phyloP scores from a whole-genome alignment of 2,888 invertebrate species.

The Griposia aprilina region DNA sequence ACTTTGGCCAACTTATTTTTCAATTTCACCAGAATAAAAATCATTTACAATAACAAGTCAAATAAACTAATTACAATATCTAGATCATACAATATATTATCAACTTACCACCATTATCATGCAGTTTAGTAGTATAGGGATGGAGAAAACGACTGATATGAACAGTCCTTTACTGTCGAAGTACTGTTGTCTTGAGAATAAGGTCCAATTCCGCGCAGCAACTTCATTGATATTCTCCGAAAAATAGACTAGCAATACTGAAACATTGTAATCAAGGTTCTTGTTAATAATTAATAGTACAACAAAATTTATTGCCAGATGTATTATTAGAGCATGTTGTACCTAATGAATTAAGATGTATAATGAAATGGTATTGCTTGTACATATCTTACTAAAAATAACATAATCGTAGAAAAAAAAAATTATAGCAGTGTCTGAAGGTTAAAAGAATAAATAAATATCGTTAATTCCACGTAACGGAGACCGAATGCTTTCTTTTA shows the following conservation, averaged over 20 bases:
- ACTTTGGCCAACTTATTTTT: not conserved
- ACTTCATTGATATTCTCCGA: constrained; percentile 97
- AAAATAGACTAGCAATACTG: constrained; percentile 96
- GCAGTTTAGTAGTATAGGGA: constrained; percentile 97
- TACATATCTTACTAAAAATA: constrained; percentile 35
- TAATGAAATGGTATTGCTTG: constrained; percentile 16
- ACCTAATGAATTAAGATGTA: constrained; percentile 10
- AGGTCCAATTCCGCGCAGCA: constrained; percentile 96
- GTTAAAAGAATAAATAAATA: constrained; percentile 33
- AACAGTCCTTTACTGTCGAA: constrained; percentile 98
- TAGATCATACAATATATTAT: constrained; percentile 51
- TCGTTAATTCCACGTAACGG: not conserved
- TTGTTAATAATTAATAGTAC: constrained; percentile 9
- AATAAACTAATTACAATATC: constrained; percentile 30
- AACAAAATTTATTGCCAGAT: not conserved
- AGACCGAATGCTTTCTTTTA: constrained; percentile 10
- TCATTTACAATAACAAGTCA: constrained; percentile 14
- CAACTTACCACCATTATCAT: constrained; percentile 97
- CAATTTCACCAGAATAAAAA: not conserved
- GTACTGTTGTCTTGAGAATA: constrained; percentile 97
- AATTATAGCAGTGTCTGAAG: constrained; percentile 26
- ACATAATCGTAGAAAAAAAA: constrained; percentile 5
- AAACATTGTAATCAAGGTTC: constrained; percentile 77
- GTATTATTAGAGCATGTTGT: constrained; percentile 1
- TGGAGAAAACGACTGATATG: constrained; percentile 98